phyloP scores from a whole-genome alignment of 2,797 vertebrate species.

The Todus mexicanus region DNA sequence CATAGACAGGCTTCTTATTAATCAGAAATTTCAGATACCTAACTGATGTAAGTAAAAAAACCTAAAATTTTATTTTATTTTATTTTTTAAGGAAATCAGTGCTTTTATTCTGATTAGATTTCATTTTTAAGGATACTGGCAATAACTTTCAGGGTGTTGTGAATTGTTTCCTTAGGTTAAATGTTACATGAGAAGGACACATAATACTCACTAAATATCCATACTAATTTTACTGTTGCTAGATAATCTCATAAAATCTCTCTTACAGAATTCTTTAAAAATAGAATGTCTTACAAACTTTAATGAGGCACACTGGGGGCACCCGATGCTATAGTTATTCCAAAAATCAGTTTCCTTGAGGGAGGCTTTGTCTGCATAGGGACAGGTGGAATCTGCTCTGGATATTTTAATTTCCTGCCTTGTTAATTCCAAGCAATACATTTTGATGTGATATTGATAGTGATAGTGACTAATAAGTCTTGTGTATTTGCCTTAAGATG shows the following conservation, averaged over 20 bases:
- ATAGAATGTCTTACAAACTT: background rate
- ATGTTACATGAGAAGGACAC: background rate
- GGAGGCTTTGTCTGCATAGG: background rate
- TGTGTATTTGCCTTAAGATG: background rate
- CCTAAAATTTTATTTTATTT: fast-evolving
- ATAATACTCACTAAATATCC: background rate
- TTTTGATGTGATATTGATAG: background rate
- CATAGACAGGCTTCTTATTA: background rate
- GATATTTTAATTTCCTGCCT: background rate
- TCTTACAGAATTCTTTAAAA: background rate
- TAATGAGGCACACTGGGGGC: background rate
- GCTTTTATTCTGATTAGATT: background rate
- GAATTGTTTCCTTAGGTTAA: background rate
- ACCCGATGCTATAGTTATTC: background rate
- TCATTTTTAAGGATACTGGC: background rate
- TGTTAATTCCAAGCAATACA: background rate
- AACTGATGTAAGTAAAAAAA: background rate
- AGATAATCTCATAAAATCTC: background rate
- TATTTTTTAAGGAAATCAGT: background rate
- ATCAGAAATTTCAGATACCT: background rate
- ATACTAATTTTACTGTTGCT: background rate
- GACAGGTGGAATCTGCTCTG: background rate
- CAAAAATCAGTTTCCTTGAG: background rate
- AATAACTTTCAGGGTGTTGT: background rate
- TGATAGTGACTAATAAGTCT: background rate